Conservation (phyloP, 1,140 invertebrate genomes). For the Bombus consobrinus region DNA sequence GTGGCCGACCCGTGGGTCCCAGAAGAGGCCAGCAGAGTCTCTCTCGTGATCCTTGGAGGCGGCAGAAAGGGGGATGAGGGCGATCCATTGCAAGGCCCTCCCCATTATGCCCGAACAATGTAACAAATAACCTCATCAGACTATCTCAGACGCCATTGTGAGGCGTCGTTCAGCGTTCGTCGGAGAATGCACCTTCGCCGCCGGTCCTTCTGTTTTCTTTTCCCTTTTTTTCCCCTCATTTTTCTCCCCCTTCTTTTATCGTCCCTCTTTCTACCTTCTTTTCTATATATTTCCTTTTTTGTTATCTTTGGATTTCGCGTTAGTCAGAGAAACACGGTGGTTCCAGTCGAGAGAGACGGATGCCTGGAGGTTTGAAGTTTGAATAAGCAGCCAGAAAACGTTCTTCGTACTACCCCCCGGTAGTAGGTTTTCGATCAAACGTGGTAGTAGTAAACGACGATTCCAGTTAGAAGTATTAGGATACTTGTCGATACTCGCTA, state of each 20-base stretch:
- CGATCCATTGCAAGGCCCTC: constrained; percentile 63
- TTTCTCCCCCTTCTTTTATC: constrained; percentile 7
- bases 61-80: constrained; percentile 59
- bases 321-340: neutral
- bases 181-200: constrained; percentile 59
- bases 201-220: neutral
- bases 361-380: neutral
- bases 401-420: no score
- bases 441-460: fast-evolving
- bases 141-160: constrained; percentile 72
- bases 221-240: neutral
- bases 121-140: constrained; percentile 76
- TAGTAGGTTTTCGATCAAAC: neutral
- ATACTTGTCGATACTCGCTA: no score
- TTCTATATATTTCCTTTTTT: neutral
- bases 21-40: neutral
- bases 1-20: neutral
- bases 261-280: neutral
- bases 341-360: neutral
- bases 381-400: neutral
- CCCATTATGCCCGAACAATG: constrained; percentile 74
- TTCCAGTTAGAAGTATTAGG: neutral
- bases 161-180: constrained; percentile 60
- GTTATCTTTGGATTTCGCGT: neutral
- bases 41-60: constrained; percentile 52